These are phyloP conservation scores for Tyto alba DNA, from an alignment of 2,113 vertebrate species.

Conservation along the genomic window DNA sequence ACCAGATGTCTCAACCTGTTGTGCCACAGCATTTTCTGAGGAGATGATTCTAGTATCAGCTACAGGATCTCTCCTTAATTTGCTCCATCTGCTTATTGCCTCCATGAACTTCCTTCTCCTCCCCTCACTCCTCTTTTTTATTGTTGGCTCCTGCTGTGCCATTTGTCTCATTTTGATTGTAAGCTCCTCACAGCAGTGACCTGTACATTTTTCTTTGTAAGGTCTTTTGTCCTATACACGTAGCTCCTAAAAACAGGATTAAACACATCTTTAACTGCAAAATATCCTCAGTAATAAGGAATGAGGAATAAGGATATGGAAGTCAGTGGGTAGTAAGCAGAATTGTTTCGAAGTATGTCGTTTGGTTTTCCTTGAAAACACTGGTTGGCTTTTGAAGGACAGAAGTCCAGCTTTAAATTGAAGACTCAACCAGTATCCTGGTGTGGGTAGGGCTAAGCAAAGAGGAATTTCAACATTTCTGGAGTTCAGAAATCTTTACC, in stretches of 20 bases:
- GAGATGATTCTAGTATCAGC: not conserved
- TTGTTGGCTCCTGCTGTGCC: not conserved
- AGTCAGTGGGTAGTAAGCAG: not conserved
- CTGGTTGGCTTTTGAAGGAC: slow-evolving; percentile 24
- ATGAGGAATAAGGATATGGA: not conserved
- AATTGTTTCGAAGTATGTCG: not conserved
- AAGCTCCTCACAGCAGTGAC: not conserved
- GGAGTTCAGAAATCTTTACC: not conserved
- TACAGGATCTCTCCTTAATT: not conserved
- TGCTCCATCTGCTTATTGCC: not conserved
- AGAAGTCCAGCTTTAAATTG: not conserved
- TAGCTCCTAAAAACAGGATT: not conserved
- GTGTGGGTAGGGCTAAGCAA: not conserved
- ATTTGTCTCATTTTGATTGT: not conserved
- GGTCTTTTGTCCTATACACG: not conserved
- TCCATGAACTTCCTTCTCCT: not conserved
- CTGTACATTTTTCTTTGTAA: not conserved
- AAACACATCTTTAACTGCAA: not conserved
- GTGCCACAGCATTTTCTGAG: not conserved
- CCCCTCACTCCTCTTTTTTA: not conserved
- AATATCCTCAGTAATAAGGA: not conserved
- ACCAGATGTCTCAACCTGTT: not conserved
- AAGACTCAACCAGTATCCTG: not conserved
- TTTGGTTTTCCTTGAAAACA: slow-evolving; percentile 32
- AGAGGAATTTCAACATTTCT: not conserved